These are phyloP conservation scores for Xestia rhomboidea DNA, from an alignment of 2,888 invertebrate species.

Conservation along the genomic window DNA sequence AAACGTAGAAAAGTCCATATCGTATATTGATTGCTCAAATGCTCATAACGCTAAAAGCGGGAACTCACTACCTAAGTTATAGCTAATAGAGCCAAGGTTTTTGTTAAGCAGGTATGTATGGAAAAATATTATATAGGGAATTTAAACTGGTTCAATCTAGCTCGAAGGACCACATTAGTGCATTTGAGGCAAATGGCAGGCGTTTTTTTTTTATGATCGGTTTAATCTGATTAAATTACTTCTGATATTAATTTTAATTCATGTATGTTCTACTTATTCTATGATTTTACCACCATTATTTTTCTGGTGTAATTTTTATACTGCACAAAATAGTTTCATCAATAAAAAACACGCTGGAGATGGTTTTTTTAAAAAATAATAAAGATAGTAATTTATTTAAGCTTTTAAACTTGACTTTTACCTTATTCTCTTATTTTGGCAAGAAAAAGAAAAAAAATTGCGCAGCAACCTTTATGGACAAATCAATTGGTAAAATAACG, in stretches of 20 bases:
- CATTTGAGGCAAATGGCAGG: not conserved
- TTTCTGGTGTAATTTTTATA: not conserved
- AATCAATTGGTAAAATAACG: not conserved
- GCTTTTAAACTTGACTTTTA: not conserved
- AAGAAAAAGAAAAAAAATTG: not conserved
- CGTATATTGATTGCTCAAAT: constrained; percentile 25
- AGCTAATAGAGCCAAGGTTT: not conserved
- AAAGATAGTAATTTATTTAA: too few relatives aligned
- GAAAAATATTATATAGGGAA: not conserved
- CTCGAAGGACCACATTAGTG: not conserved
- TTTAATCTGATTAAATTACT: not conserved
- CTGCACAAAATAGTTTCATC: not conserved
- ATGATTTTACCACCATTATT: too few relatives aligned
- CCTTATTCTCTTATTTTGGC: not conserved
- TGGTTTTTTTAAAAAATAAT: too few relatives aligned
- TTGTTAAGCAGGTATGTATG: not conserved
- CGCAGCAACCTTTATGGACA: not conserved
- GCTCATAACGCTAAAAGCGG: not conserved
- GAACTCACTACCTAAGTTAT: not conserved
- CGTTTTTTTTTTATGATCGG: not conserved
- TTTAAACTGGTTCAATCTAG: not conserved
- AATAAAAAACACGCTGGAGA: not conserved
- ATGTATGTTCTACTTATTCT: not conserved
- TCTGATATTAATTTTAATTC: not conserved
- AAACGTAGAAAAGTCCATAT: constrained; percentile 22